Conservation (phyloP, 2,797 vertebrate species). For the Ambastaia sidthimunki region DNA sequence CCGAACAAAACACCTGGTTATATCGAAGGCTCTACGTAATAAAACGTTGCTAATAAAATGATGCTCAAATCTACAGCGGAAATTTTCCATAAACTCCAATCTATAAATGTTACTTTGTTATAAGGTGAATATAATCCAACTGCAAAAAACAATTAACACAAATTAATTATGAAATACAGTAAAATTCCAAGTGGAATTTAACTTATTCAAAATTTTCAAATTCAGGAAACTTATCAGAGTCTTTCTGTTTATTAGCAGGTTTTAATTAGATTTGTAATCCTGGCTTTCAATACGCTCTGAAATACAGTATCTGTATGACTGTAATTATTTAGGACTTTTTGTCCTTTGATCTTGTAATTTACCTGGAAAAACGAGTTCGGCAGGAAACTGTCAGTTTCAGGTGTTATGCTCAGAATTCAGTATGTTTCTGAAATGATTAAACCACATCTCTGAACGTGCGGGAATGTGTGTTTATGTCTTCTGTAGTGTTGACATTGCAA, state of each 20-base stretch:
- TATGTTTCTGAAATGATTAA: constrained; percentile 56
- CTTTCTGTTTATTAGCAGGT: not conserved
- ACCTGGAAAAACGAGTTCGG: constrained; percentile 62
- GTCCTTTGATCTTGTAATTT: constrained; percentile 40
- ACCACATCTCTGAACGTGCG: constrained; percentile 39
- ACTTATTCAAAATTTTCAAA: too few relatives aligned
- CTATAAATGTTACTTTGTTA: not conserved
- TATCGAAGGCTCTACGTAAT: constrained; percentile 67
- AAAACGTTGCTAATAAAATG: constrained; percentile 20
- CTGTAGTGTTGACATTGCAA: not conserved
- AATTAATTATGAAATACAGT: not conserved
- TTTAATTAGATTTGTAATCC: not conserved
- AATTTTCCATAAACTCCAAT: not conserved
- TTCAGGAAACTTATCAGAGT: not conserved
- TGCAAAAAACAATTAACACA: not conserved
- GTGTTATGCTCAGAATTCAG: constrained; percentile 37
- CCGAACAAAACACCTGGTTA: constrained; percentile 77
- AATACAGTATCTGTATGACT: constrained; percentile 15
- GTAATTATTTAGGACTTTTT: constrained; percentile 44
- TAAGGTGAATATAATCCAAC: not conserved
- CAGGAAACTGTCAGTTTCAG: constrained; percentile 54
- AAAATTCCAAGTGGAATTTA: not conserved
- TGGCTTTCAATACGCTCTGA: not conserved
- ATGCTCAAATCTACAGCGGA: not conserved
- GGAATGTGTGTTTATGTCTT: not conserved